Conservation (phyloP, 2,888 invertebrate genomes). For the Dolichomitus sp. region DNA sequence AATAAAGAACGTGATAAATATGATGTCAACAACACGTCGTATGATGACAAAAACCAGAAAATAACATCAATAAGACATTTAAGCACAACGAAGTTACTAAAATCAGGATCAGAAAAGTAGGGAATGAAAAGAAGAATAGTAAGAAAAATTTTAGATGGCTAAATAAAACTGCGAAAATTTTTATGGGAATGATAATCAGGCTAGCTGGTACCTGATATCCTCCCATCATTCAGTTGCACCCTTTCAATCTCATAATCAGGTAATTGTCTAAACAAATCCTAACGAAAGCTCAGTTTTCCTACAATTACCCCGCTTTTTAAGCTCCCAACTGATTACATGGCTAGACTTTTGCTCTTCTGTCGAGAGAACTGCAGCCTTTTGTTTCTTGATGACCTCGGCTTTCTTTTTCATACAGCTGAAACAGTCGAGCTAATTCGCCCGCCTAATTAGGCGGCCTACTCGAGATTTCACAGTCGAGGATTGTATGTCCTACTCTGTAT, state of each 20-base stretch:
- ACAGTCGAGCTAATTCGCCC: conserved; percentile 27
- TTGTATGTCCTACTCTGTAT: not conserved
- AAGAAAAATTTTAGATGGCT: not conserved
- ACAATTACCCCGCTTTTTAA: not conserved
- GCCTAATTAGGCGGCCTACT: conserved; percentile 45
- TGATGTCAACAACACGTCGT: not conserved
- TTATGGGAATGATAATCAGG: not conserved
- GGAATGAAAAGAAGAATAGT: not conserved
- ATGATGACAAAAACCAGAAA: not conserved
- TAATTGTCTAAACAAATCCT: conserved; percentile 6
- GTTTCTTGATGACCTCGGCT: conserved; percentile 9
- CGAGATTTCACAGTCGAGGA: conserved; percentile 14
- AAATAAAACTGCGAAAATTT: not conserved
- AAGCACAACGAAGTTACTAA: not conserved
- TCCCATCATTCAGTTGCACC: not conserved
- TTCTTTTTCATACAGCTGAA: conserved; percentile 5
- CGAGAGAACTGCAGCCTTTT: conserved; percentile 5
- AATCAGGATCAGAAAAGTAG: not conserved
- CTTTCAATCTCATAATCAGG: not conserved
- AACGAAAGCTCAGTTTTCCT: conserved; percentile 2
- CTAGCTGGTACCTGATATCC: not conserved
- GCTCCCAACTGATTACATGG: conserved; percentile 8
- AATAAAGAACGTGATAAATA: not conserved
- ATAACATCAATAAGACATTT: not conserved
- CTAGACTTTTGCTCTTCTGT: not conserved